Base-by-base conservation (phyloP, 2,888 invertebrate species). In the Punctoribates punctum region DNA sequence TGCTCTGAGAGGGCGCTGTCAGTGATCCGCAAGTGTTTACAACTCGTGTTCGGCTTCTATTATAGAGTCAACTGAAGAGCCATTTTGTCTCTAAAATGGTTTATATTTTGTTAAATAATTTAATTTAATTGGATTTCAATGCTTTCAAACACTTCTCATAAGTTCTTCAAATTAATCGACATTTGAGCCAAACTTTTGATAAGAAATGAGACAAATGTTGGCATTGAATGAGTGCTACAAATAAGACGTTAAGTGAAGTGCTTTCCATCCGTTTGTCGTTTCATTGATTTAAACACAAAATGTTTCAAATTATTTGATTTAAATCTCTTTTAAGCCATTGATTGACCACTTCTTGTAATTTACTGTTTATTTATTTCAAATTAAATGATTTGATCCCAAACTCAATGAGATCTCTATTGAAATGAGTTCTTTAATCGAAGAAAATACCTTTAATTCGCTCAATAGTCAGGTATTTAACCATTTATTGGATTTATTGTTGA, bases 21-120 rank as follows among this genome's bases (percentile, higher is more conserved):
- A 20, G 42, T 42, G 20, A 1, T 20, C 0, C 1, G 1, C 11
- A 13, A 29, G 42, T 67, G 42, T 67, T 67, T 67, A 67, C 38
- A 67, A 67, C 67, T 67, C 67, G 67, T 67, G 67, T 67, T 67
- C 67, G 67, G 67, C 67, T n/a, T 67, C 34, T 67, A 9, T 11
- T 23, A 34, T 65, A 42, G 6, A 42, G n/a, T 42, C 42, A 20
- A 67, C 9, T 11, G 6, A 67, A 67, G 34, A 42, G 67, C 67
- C 67, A 67, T 67, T 67, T 67, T 67, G 67, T 67, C n/a, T 42
- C 11, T 23, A 0, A 42, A 65, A 23, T 15, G 42, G 5, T 5
- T 38, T 67, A 34, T 38, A 38, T 42, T 65, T 65, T 54, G 11
- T 54, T 54, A 54, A 54, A n/a, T 9, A 20, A 54, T 54, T 54